A percentile compares a stretch with the other conserved stretches of the same genome.
Conservation (phyloP, 2,797 vertebrate species). For the Ciconia nigra region DNA sequence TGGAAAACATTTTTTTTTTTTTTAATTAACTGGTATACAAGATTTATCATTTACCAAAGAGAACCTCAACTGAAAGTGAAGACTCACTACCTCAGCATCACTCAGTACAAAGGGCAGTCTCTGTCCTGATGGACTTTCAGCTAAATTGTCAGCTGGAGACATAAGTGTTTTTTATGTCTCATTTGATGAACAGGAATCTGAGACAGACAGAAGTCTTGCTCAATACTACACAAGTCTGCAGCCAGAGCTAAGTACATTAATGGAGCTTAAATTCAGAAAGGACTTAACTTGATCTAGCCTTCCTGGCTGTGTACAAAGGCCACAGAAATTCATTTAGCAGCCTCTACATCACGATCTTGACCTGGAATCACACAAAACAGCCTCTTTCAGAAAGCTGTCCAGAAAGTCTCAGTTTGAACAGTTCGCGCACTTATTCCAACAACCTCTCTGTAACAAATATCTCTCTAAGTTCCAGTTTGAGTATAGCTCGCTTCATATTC, state of each 20-base stretch:
- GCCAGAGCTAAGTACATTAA: background rate
- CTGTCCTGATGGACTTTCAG: background rate
- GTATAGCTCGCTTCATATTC: background rate
- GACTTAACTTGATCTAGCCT: background rate
- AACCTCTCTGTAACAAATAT: background rate
- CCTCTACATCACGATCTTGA: background rate
- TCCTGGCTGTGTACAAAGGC: background rate
- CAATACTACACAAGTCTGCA: background rate
- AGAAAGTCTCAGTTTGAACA: background rate
- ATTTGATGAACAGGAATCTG: background rate
- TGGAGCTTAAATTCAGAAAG: background rate
- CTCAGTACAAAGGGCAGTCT: background rate
- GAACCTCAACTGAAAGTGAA: background rate
- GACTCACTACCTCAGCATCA: background rate
- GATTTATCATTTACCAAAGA: background rate
- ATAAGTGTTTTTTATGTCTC: background rate
- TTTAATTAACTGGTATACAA: too few relatives aligned
- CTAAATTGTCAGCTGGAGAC: background rate
- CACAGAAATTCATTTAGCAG: background rate
- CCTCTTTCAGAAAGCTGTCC: background rate
- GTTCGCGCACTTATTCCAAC: background rate
- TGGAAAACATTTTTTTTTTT: background rate
- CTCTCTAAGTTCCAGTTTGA: background rate
- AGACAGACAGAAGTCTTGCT: background rate
- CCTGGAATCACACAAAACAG: background rate